Conservation (phyloP, 2,113 vertebrate genomes). For the Centropus bengalensis region DNA sequence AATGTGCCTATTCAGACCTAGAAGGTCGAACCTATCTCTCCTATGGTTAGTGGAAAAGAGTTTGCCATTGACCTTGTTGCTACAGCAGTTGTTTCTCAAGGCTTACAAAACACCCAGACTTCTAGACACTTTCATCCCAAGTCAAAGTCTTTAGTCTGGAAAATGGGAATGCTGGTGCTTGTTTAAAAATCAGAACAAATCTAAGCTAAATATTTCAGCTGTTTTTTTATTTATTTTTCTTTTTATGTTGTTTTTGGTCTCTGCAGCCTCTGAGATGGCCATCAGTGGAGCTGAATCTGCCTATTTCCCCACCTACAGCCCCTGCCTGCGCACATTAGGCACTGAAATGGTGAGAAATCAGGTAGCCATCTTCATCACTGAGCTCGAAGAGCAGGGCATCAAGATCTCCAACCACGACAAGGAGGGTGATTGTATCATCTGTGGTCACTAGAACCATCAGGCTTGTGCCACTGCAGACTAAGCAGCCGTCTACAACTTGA, state of each 20-base stretch:
- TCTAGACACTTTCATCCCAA: not conserved
- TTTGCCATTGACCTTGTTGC: not conserved
- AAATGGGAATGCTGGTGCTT: fast-evolving
- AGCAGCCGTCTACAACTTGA: not conserved
- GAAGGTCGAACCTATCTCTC: not conserved
- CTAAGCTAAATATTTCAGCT: not conserved
- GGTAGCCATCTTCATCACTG: constrained; percentile 20
- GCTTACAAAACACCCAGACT: not conserved
- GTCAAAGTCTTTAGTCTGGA: not conserved
- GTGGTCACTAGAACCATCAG: not conserved
- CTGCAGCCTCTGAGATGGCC: constrained; percentile 21
- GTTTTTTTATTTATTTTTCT: not conserved
- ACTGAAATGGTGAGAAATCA: not conserved
- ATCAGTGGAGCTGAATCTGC: constrained; percentile 66
- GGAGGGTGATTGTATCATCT: constrained; percentile 33
- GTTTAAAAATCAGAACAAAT: not conserved
- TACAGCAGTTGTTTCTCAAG: not conserved
- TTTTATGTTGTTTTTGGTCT: not conserved
- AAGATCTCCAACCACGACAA: not conserved
- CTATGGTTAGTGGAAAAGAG: not conserved
- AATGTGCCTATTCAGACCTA: not conserved
- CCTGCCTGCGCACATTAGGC: constrained; percentile 67
- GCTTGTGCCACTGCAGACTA: not conserved
- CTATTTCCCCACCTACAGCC: constrained; percentile 73
- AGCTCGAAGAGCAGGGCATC: not conserved